A percentile compares a stretch with the other conserved stretches of the same genome.
These are phyloP conservation scores for Corynorhinus townsendii DNA, from an alignment of 2,113 vertebrate species.

Conservation along the genomic window DNA sequence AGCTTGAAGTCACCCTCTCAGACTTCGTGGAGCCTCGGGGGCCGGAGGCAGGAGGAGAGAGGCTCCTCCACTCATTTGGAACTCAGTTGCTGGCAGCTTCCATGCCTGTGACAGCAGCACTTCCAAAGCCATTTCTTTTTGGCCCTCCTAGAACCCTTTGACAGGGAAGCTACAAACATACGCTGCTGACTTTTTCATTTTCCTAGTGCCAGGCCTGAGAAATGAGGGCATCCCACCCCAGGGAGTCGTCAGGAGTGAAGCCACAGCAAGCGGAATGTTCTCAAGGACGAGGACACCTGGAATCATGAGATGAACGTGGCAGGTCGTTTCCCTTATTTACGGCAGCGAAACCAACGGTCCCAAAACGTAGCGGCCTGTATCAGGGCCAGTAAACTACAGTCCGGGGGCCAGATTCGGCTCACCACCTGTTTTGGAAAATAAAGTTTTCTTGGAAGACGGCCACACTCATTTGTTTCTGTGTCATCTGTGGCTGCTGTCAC, in stretches of 20 bases:
- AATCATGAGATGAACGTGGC: background rate
- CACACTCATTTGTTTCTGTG: background rate
- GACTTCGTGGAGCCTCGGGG: background rate
- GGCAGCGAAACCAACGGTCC: background rate
- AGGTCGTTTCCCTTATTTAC: background rate
- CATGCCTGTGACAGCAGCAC: background rate
- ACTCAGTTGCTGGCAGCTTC: background rate
- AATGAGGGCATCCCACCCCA: constrained; percentile 43
- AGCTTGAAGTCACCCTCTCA: background rate
- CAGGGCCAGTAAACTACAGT: background rate
- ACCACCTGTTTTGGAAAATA: background rate
- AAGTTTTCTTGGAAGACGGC: background rate
- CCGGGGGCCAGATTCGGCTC: background rate
- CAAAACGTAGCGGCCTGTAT: background rate
- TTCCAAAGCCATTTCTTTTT: background rate
- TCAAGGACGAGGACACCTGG: constrained; percentile 6
- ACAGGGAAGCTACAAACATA: background rate
- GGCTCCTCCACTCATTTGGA: background rate
- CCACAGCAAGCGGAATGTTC: background rate
- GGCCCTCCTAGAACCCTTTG: background rate
- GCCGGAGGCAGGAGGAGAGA: background rate
- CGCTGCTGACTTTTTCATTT: background rate
- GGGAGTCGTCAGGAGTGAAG: constrained; percentile 1
- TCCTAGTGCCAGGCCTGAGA: background rate
- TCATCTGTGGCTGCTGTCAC: background rate